Conservation (phyloP, 2,113 vertebrate genomes). For the Chamaea fasciata region DNA sequence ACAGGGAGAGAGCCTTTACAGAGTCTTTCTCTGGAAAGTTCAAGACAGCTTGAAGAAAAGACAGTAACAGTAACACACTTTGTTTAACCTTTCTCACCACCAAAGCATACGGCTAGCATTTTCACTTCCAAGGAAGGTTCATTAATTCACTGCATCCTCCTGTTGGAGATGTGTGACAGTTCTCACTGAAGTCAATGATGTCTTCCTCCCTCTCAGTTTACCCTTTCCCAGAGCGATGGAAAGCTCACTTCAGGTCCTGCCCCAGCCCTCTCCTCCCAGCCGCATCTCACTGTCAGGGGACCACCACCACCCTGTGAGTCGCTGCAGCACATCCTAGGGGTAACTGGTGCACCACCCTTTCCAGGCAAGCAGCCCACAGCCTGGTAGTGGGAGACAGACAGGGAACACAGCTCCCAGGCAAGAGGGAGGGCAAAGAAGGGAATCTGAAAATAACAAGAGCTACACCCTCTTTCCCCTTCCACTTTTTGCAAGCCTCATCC, state of each 20-base stretch:
- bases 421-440: background rate
- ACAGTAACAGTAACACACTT: background rate
- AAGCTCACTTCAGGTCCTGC: background rate
- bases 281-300: background rate
- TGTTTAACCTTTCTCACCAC: background rate
- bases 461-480: background rate
- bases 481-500: background rate
- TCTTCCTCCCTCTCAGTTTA: background rate
- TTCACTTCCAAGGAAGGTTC: background rate
- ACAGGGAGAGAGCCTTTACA: background rate
- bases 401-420: accelerated
- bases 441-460: background rate
- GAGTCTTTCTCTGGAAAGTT: background rate
- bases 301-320: accelerated
- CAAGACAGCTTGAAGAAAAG: background rate
- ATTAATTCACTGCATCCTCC: background rate
- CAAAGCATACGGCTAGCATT: background rate
- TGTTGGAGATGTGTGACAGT: background rate
- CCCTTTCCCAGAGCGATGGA: background rate
- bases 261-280: background rate
- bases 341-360: background rate
- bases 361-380: background rate
- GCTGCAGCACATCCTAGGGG: background rate
- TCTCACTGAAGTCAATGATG: background rate
- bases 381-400: background rate